Conservation (phyloP, 2,113 vertebrate genomes). For the Otocyon megalotis region DNA sequence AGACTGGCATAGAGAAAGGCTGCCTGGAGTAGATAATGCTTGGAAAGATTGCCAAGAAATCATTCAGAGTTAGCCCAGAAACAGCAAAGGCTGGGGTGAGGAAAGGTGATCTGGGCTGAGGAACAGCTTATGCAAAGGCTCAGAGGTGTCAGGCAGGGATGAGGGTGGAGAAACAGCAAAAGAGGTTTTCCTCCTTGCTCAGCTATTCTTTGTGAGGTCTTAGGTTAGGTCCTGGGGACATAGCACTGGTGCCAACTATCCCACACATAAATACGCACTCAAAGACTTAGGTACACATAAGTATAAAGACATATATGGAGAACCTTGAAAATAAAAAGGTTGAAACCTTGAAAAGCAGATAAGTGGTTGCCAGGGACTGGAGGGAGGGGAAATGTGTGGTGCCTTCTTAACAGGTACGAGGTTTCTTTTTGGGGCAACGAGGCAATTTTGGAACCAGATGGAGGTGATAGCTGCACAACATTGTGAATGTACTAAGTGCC, state of each 20-base stretch:
- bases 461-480: neutral
- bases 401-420: neutral
- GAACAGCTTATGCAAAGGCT: neutral
- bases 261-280: neutral
- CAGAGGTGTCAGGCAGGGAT: neutral
- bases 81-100: neutral
- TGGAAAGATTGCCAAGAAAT: neutral
- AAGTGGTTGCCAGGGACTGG: neutral
- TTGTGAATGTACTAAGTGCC: neutral
- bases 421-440: neutral
- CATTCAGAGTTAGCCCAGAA: neutral
- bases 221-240: neutral
- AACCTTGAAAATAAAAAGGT: constrained; percentile 29
- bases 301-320: neutral
- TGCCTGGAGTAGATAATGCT: neutral
- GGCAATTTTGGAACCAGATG: neutral
- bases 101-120: neutral
- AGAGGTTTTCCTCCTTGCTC: neutral
- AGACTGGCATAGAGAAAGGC: neutral
- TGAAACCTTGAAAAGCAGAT: neutral
- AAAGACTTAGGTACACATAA: neutral
- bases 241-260: neutral
- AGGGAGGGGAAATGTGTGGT: neutral
- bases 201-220: neutral
- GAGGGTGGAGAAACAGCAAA: neutral